phyloP scores from a whole-genome alignment of 2,888 invertebrate species.

The Molorchus minor region DNA sequence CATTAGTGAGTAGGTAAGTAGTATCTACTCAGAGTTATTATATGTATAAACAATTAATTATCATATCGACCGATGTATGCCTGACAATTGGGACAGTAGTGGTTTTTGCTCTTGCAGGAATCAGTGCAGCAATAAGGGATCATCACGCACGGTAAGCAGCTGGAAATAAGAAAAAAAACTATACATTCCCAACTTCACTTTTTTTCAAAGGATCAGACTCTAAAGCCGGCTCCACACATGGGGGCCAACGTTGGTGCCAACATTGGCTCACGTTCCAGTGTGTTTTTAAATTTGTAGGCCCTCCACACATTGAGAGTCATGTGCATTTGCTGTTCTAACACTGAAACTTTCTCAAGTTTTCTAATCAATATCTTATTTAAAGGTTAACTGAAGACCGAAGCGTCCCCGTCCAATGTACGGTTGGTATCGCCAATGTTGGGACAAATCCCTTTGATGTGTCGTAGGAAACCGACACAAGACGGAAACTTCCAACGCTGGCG shows the following conservation, averaged over 20 bases:
- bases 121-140: conserved; percentile 64
- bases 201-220: too few species aligned
- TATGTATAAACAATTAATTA: not conserved
- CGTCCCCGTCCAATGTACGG: too few species aligned
- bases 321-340: too few species aligned
- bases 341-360: too few species aligned
- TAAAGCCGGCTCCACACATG: too few species aligned
- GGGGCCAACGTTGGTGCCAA: not conserved
- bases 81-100: conserved; percentile 63
- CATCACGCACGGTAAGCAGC: conserved; percentile 61
- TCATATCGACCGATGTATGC: conserved; percentile 57
- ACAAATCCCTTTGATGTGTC: not conserved
- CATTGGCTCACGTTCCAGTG: not conserved
- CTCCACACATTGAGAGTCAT: not conserved
- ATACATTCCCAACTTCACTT: too few species aligned
- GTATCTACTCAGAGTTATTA: too few species aligned
- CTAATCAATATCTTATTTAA: too few species aligned
- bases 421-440: not conserved
- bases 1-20: too few species aligned
- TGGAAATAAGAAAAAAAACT: conserved; percentile 37
- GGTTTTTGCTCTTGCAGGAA: conserved; percentile 60
- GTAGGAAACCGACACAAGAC: not conserved
- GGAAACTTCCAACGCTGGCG: not conserved
- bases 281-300: not conserved
- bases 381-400: too few species aligned